phyloP scores from a whole-genome alignment of 2,113 vertebrate genomes.

The Chloebia gouldiae region DNA sequence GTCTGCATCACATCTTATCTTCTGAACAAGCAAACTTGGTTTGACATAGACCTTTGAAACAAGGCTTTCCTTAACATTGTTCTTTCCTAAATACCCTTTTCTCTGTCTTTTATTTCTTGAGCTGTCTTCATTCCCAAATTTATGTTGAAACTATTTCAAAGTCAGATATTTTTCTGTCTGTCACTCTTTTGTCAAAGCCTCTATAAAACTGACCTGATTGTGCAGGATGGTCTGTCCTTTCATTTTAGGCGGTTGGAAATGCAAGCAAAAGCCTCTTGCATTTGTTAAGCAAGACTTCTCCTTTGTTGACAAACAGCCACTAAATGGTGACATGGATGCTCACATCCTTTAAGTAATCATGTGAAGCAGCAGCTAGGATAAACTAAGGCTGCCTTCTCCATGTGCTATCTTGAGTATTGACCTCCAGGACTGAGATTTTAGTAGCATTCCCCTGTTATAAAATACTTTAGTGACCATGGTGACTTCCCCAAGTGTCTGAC shows the following conservation, averaged over 20 bases:
- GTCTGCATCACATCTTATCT: not conserved
- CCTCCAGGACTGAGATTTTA: not conserved
- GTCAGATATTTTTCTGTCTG: not conserved
- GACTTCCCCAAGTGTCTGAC: not conserved
- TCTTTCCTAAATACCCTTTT: not conserved
- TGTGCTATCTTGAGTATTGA: not conserved
- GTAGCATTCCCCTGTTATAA: not conserved
- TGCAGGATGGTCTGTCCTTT: not conserved
- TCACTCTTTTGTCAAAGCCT: not conserved
- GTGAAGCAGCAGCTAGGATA: not conserved
- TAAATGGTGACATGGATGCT: too few species aligned
- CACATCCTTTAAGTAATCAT: not conserved
- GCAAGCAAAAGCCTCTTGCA: not conserved
- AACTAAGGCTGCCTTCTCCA: not conserved
- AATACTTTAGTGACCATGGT: not conserved
- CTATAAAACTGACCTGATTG: not conserved
- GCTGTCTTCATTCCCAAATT: not conserved
- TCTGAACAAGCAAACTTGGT: not conserved
- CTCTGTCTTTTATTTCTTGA: not conserved
- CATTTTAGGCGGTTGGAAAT: not conserved
- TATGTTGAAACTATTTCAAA: not conserved
- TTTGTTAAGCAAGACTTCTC: not conserved
- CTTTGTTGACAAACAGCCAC: not conserved
- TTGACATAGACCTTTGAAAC: not conserved
- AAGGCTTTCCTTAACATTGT: rapidly evolving